phyloP scores from a whole-genome alignment of 2,888 invertebrate species.

The Pseudococcus jackbeardsleyi region DNA sequence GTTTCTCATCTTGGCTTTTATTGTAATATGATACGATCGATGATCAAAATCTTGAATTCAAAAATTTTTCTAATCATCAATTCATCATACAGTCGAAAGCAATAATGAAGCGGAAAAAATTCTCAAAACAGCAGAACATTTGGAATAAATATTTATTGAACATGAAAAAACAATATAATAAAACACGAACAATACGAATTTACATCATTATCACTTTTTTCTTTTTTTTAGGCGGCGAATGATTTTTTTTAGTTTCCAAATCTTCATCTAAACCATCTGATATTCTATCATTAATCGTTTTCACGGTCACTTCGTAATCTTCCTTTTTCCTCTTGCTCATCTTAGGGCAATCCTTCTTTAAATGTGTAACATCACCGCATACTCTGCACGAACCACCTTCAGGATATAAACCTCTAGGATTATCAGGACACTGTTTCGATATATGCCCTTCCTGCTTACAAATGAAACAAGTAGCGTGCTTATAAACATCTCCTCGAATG shows the following conservation, averaged over 20 bases:
- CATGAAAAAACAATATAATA: conserved; percentile 9
- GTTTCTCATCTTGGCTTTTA: no score
- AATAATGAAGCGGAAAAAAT: not conserved
- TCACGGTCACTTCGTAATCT: conserved; percentile 72
- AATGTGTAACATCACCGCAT: conserved; percentile 88
- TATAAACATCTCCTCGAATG: conserved; percentile 78
- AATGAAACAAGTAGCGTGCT: conserved; percentile 90
- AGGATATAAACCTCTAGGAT: conserved; percentile 88
- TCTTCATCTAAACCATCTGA: conserved; percentile 71
- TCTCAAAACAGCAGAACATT: not conserved
- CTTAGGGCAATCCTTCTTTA: conserved; percentile 84
- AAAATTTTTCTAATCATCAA: no score
- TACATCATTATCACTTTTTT: conserved; percentile 60
- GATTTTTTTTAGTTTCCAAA: not conserved
- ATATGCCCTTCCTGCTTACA: conserved; percentile 91
- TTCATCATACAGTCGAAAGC: no score
- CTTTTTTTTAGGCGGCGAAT: conserved; percentile 30
- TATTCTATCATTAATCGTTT: conserved; percentile 71
- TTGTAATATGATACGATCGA: no score
- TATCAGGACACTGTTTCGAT: conserved; percentile 88
- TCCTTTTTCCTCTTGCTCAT: conserved; percentile 71
- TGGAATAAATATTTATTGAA: conserved; percentile 32
- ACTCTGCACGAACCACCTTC: conserved; percentile 85
- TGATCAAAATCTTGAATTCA: no score
- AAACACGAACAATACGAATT: conserved; percentile 10